Conservation (phyloP, 2,113 vertebrate genomes). For the Gymnorhina tibicen region DNA sequence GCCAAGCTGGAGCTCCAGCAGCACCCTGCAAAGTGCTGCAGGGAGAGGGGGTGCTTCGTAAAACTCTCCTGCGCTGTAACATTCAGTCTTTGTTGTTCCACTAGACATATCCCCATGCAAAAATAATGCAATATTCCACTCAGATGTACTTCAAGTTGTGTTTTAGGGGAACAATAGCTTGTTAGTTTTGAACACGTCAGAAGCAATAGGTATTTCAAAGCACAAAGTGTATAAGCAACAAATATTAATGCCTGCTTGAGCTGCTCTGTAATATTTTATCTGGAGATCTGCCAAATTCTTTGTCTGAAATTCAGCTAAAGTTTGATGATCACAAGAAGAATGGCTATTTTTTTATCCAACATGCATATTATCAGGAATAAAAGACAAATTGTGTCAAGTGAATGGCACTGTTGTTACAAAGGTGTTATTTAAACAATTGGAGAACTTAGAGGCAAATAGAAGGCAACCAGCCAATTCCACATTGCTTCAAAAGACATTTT, state of each 20-base stretch:
- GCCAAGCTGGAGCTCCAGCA: rapidly evolving
- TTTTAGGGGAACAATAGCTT: not conserved
- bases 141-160: not conserved
- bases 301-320: not conserved
- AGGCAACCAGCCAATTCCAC: constrained; percentile 11
- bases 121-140: not conserved
- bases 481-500: not conserved
- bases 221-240: not conserved
- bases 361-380: not conserved
- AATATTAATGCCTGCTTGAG: not conserved
- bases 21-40: rapidly evolving
- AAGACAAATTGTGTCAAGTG: not conserved
- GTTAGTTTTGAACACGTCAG: not conserved
- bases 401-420: not conserved
- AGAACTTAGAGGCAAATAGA: constrained; percentile 21
- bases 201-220: not conserved
- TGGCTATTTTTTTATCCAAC: not conserved
- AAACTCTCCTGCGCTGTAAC: not conserved
- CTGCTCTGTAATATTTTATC: not conserved
- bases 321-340: not conserved
- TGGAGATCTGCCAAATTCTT: not conserved
- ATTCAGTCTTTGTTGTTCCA: not conserved
- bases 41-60: rapidly evolving
- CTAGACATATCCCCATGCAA: not conserved
- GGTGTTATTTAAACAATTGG: not conserved